Evolutionary conservation across 2,113 vertebrate genomes (phyloP).

Genomic region (Grammomys dolichurus): DNA sequence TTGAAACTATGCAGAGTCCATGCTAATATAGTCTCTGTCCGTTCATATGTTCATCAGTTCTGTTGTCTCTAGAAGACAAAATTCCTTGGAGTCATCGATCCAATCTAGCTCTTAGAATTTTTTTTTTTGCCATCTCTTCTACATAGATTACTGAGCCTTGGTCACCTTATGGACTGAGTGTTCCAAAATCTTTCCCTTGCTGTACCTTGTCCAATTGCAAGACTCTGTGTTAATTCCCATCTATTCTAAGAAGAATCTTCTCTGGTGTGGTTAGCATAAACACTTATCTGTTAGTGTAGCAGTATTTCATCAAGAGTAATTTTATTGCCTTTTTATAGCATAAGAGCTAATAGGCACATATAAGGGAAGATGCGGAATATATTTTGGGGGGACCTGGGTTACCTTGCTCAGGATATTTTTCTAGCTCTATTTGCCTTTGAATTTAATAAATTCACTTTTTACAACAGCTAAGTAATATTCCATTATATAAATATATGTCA

Average conservation of each 20-base stretch:
- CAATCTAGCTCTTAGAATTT: background rate
- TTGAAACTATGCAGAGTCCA: background rate
- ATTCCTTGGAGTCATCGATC: background rate
- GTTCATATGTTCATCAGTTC: background rate
- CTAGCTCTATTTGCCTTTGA: background rate
- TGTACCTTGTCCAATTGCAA: background rate
- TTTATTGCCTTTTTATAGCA: background rate
- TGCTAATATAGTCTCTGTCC: background rate
- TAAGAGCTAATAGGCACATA: background rate
- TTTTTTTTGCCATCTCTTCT: background rate
- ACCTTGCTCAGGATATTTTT: background rate
- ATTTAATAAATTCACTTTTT: background rate
- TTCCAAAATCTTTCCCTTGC: background rate
- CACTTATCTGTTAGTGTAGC: background rate
- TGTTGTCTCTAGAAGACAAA: background rate
- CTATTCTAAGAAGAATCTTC: background rate
- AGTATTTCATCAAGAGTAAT: background rate
- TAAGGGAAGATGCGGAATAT: background rate
- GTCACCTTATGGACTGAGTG: background rate
- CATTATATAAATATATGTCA: background rate
- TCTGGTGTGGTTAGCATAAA: background rate
- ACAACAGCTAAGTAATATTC: background rate
- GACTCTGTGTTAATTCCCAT: background rate
- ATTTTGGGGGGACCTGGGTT: background rate
- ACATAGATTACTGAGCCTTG: background rate